Conservation (phyloP, 1,140 invertebrate species). For the Plodia interpunctella region DNA sequence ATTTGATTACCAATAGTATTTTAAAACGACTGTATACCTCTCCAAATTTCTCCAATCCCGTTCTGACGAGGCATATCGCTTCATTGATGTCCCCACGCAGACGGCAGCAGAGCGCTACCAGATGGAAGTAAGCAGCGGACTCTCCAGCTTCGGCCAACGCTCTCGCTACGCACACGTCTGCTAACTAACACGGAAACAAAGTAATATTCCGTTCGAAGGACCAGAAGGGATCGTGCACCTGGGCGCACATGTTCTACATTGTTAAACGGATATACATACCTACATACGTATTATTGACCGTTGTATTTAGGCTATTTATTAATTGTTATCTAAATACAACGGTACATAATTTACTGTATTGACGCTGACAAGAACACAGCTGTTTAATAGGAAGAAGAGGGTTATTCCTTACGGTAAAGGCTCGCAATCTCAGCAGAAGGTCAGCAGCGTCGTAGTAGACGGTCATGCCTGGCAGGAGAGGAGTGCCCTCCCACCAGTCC, state of each 20-base stretch:
- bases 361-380: too few species aligned
- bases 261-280: too few species aligned
- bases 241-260: too few species aligned
- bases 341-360: too few species aligned
- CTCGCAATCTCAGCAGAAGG: slow-evolving; percentile 51
- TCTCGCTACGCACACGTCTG: slow-evolving; percentile 51
- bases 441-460: slow-evolving; percentile 53
- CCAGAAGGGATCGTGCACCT: too few species aligned
- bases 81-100: slow-evolving; percentile 39
- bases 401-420: slow-evolving; percentile 33
- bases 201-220: too few species aligned
- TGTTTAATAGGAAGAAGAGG: too few species aligned
- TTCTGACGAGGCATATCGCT: slow-evolving; percentile 43
- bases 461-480: slow-evolving; percentile 41
- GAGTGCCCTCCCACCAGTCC: slow-evolving; percentile 63
- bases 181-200: slow-evolving; percentile 45
- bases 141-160: slow-evolving; percentile 36
- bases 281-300: too few species aligned
- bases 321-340: too few species aligned
- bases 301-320: too few species aligned
- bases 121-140: slow-evolving; percentile 44
- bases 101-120: slow-evolving; percentile 50
- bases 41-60: slow-evolving; percentile 46
- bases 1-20: too few species aligned
- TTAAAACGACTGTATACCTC: too few species aligned